Evolutionary conservation across 1,140 invertebrate genomes (phyloP).

Genomic region (Panagrolaimus sp.): DNA sequence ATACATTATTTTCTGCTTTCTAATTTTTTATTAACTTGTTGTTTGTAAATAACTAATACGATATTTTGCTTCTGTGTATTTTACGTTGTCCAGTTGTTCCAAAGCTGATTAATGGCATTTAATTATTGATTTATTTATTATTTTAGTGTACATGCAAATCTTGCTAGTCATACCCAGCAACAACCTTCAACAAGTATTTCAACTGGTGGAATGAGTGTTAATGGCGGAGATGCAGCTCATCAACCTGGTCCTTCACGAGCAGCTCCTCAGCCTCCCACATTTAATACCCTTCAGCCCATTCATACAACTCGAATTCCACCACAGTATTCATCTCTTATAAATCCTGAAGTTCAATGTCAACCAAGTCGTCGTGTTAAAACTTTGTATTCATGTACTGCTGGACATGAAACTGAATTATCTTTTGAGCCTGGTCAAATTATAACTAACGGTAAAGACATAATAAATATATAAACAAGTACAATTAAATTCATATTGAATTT

Average conservation of each 20-base stretch:
- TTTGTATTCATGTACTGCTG: slow-evolving; percentile 86
- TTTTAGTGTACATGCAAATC: slow-evolving; percentile 12
- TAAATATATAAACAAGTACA: slow-evolving; percentile 23
- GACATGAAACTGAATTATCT: slow-evolving; percentile 89
- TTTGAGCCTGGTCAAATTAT: slow-evolving; percentile 98
- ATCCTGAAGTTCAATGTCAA: slow-evolving; percentile 31
- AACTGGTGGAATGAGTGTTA: background rate
- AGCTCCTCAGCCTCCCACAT: background rate
- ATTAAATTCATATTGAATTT: slow-evolving; percentile 58
- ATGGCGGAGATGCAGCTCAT: background rate
- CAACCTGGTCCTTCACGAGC: background rate
- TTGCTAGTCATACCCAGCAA: slow-evolving; percentile 9
- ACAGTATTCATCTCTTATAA: slow-evolving; percentile 28
- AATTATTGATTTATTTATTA: background rate
- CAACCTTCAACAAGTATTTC: background rate
- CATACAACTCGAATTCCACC: slow-evolving; percentile 27
- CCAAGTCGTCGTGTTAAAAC: slow-evolving; percentile 71
- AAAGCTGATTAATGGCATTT: background rate
- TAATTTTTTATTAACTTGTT: background rate
- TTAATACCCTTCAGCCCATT: background rate
- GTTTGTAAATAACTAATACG: background rate
- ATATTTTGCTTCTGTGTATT: background rate
- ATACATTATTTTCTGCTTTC: background rate
- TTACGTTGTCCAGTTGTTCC: background rate
- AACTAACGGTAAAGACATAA: slow-evolving; percentile 74